Evolutionary conservation across 2,888 invertebrate genomes (phyloP), one percentile per base, ranked within the genome.

Genomic region (Mythimna pallens): DNA sequence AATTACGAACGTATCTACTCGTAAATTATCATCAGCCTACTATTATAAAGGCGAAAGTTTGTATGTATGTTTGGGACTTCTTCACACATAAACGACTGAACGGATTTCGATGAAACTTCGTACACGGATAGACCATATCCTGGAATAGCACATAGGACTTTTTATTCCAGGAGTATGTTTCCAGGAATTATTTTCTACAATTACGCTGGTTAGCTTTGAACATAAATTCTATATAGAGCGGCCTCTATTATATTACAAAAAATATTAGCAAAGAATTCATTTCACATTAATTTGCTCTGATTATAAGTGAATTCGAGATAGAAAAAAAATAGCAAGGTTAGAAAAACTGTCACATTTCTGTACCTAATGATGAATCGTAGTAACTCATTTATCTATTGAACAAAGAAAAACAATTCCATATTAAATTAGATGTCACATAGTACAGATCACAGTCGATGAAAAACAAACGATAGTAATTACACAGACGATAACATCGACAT

Each of bases 401-500:
- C 17, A 12, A n/a, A 5, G 2, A 14, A 34, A 7, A 17, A 36
- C n/a, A 5, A 17, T 59, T 70, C 10, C 5, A 50, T 17, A 30
- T 20, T 8, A 2, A 8, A 4, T 4, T 14, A 4, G 1, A 58
- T 3, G 10, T 40, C 25, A 36, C 1, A 20, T 1, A 0, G 4
- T 52, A 1, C 36, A n/a, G 10, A n/a, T 14, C 50, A 17, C n/a
- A 50, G 9, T 61, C n/a, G 54, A 59, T 50, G 64, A 22, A n/a
- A 30, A 57, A 25, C 8, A 5, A 52, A 65, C 34, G 50, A 73
- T 25, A 59, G 9, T 55, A 25, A 57, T 69, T 61, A n/a, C 40
- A 54, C n/a, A 25, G 34, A 36, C 25, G 10, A 52, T 59, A 65
- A 14, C 61, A 81, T 78, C 78, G 77, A 76, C 8, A 65, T 40